Percentiles rank a stretch among this genome's conserved stretches.
phyloP scores from a whole-genome alignment of 2,888 invertebrate genomes.

The Biston betularia region DNA sequence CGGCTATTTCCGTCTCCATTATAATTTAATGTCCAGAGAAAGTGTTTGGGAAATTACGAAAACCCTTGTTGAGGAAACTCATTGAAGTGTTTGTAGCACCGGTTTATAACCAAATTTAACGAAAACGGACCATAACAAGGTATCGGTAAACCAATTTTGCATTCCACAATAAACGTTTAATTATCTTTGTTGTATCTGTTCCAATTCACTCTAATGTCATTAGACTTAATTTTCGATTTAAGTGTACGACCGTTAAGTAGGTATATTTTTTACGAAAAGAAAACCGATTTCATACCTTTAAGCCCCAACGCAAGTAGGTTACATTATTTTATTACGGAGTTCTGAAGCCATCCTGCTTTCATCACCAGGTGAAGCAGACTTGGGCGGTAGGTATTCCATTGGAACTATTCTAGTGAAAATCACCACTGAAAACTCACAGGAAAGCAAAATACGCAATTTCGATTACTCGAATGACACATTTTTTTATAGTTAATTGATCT shows the following conservation, averaged over 20 bases:
- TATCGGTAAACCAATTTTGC: conserved; percentile 10
- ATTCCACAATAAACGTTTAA: conserved; percentile 12
- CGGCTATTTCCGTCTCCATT: conserved; percentile 1
- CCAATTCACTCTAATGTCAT: neutral
- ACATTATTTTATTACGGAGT: no score
- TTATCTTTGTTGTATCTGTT: conserved; percentile 12
- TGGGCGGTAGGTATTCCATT: neutral
- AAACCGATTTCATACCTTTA: no score
- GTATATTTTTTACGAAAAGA: no score
- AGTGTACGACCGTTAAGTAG: neutral
- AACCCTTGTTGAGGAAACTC: conserved; percentile 2
- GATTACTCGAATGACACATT: no score
- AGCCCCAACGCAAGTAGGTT: no score
- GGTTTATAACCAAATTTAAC: conserved; percentile 19
- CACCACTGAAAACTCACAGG: no score
- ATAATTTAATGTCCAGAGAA: conserved; percentile 11
- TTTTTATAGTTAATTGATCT: no score
- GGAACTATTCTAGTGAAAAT: no score
- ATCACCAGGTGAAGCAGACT: no score
- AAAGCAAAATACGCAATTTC: no score
- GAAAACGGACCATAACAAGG: conserved; percentile 6
- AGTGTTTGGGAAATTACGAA: conserved; percentile 15
- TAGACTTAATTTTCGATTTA: neutral
- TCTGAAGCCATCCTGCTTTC: no score
- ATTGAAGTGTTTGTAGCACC: conserved; percentile 7